Evolutionary conservation across 1,140 invertebrate species (phyloP).

Genomic region (Oryctes rhinoceros): DNA sequence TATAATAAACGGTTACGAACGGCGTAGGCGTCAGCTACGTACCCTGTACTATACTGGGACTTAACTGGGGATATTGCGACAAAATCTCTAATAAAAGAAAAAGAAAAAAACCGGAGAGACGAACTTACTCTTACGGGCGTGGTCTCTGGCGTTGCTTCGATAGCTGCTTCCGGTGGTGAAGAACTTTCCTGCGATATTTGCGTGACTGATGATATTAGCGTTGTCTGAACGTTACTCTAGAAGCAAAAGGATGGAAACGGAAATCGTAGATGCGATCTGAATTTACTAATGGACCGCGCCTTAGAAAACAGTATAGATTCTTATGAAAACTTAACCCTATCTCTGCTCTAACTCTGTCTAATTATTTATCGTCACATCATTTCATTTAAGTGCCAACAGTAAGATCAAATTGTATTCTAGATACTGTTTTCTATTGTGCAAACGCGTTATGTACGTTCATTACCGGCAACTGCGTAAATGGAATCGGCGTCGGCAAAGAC

Average conservation of each 20-base stretch:
- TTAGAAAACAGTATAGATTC: neutral
- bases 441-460: neutral
- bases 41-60: neutral
- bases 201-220: slow-evolving; percentile 22
- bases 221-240: slow-evolving; percentile 28
- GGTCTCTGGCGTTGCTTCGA: slow-evolving; percentile 88
- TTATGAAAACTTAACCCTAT: too few species aligned
- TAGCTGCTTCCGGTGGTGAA: slow-evolving; percentile 80
- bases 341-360: too few species aligned
- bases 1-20: neutral
- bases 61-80: neutral
- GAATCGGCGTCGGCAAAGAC: slow-evolving; percentile 52
- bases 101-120: too few species aligned
- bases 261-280: neutral
- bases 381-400: too few species aligned
- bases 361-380: too few species aligned
- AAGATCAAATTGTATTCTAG: too few species aligned
- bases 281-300: neutral
- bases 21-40: neutral
- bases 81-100: neutral
- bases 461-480: slow-evolving; percentile 42
- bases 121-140: slow-evolving; percentile 74
- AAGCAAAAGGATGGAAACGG: slow-evolving; percentile 33
- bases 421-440: neutral
- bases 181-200: slow-evolving; percentile 64